Base-by-base conservation (phyloP, 2,888 invertebrate species). In the Platerodrilus igneus region DNA sequence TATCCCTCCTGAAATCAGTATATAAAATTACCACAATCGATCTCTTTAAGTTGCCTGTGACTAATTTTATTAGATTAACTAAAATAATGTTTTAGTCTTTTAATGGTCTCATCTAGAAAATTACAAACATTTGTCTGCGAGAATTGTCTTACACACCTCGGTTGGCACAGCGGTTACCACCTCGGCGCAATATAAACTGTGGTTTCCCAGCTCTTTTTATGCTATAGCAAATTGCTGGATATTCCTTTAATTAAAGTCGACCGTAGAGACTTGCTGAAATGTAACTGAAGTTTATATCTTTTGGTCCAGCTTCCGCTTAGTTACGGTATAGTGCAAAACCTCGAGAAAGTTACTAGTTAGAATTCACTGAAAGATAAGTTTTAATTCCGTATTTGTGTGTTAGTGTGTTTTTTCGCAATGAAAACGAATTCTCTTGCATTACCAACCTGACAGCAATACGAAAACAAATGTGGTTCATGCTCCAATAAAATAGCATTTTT, bases 111-210 rank as follows among this genome's bases (percentile, higher is more conserved):
- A 46, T 50, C 45, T 45, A 41, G 35, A 26, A 45, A 47, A 50
- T 50, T 50, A 32, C 47, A 41, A 50, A 39, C 50, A 50, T 50
- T 50, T 50, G 43, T 50, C 50, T 45, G 42, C 41, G 38, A 36
- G 41, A 37, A 39, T 44, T 33, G 39, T 37, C 38, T 41, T 38
- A 36, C 31, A 41, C 44, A 41, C 37, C 38, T 40, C 42, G 36
- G 37, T 40, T 36, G 27, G 35, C 35, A 22, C 33, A 39, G 47
- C 14, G 41, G 42, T 37, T 45, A 39, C 36, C 26, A 36, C 31
- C 34, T 27, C 34, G 33, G 38, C 22, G 27, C 30, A 22, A 29
- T 29, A 35, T 42, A 33, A 41, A 38, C 41, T 34, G 32, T 16
- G 26, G 28, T 28, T 37, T 37, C 21, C 32, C 37, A 34, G 29